Evolutionary conservation across 2,113 vertebrate species (phyloP).

Genomic region (Condylura cristata): DNA sequence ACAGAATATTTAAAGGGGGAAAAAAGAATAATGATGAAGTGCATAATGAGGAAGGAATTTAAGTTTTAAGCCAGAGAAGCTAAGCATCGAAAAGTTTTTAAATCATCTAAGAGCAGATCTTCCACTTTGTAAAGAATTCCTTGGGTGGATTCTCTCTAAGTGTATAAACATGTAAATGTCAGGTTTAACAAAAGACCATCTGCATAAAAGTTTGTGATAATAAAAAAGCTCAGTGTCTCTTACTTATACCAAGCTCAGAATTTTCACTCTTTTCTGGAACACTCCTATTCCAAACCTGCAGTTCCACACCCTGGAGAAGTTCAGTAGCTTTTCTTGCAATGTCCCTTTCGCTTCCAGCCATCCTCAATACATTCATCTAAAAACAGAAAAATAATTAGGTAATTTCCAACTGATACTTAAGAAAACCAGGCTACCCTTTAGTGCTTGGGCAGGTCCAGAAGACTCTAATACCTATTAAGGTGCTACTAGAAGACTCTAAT

Average conservation of each 20-base stretch:
- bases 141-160: neutral
- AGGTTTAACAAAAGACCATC: neutral
- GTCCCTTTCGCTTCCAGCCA: neutral
- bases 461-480: neutral
- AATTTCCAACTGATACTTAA: neutral
- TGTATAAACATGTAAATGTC: neutral
- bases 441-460: neutral
- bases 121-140: neutral
- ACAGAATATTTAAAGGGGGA: neutral
- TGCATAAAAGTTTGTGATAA: neutral
- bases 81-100: neutral
- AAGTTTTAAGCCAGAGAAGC: neutral
- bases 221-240: neutral
- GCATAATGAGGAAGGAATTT: too few relatives aligned
- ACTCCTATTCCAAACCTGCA: neutral
- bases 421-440: neutral
- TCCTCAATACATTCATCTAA: neutral
- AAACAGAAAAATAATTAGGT: constrained; percentile 34
- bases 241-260: neutral
- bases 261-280: neutral
- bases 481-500: neutral
- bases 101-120: neutral
- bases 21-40: neutral
- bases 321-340: neutral
- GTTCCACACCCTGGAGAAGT: neutral